Evolutionary conservation across 2,113 vertebrate genomes (phyloP), one percentile per base, ranked within the genome.

Genomic region (Solea solea): DNA sequence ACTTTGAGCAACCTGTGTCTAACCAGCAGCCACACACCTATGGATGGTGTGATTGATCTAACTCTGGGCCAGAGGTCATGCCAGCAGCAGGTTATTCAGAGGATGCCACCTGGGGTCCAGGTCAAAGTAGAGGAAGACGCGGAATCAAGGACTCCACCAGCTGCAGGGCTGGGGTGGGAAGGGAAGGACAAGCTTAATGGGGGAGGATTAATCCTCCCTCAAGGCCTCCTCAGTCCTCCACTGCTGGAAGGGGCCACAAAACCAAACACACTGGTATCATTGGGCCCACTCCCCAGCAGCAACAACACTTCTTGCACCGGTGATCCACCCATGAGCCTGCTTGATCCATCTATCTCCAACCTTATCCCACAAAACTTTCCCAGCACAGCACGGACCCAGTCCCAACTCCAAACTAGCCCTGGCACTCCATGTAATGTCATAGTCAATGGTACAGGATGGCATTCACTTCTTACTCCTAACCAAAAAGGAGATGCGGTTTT

Each of bases 31-130:
- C 89, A 89, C 73, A 89, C 94, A 81, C 92, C 92, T 51, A 94
- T 95, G 88, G 96, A 98, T 0, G 97, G 95, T 77, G 97, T 99
- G 75, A 99, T 99, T 90, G 98, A 99, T 92, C 92, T 99, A 82
- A 99, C 98, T 0, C 90, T 97, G 82, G 95, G 94, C 74, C 96
- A 96, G 79, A 94, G 95, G 53, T 93, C 95, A 69, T 95, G 96
- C 86, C 94, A 96, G 86, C 95, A 96, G 93, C 95, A 96, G 74
- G 95, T 98, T 73, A 96, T 97, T 92, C 96, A 98, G 69, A 95
- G 94, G 89, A 95, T 95, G 83, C 88, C 95, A 50, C 94, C 89
- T 48, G 88, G 94, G 0, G 79, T 95, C 84, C 95, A 95, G 86
- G 94, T 96, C 77, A 96, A 98, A 92, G 91, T 94, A 59, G 97